A percentile compares a stretch with the other conserved stretches of the same genome.
These are phyloP conservation scores for Macropodus opercularis DNA, from an alignment of 2,797 vertebrate genomes.

Conservation along the genomic window DNA sequence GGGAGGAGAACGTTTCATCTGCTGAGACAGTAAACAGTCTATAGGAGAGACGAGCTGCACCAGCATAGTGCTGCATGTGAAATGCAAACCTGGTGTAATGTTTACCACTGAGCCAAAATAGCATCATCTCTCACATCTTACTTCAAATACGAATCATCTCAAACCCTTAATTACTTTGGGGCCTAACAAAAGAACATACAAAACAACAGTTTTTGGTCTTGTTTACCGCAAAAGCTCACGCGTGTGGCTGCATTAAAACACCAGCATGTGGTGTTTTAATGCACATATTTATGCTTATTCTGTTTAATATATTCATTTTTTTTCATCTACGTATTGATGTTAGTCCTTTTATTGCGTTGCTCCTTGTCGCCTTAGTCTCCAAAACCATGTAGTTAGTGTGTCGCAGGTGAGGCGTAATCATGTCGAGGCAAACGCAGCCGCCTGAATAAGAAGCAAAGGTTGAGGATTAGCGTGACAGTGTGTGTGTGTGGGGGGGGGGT, in stretches of 20 bases:
- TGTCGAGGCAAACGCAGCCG: constrained; percentile 25
- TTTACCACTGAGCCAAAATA: constrained; percentile 1
- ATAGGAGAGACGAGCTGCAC: not conserved
- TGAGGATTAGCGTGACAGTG: constrained; percentile 14
- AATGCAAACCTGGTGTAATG: not conserved
- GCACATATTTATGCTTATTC: not conserved
- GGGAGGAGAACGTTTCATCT: constrained; percentile 9
- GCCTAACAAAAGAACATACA: not conserved
- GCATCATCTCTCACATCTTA: not conserved
- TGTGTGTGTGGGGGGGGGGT: constrained; percentile 5
- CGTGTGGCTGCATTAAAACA: no score
- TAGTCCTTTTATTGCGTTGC: not conserved
- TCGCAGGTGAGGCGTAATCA: constrained; percentile 42
- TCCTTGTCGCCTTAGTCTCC: constrained; percentile 1
- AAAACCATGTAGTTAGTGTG: constrained; percentile 17
- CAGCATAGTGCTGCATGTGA: constrained; percentile 3
- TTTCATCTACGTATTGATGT: not conserved
- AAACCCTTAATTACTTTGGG: not conserved
- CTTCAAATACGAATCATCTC: not conserved
- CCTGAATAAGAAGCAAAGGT: constrained; percentile 24
- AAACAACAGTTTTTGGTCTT: not conserved
- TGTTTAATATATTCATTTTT: not conserved
- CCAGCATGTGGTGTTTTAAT: not conserved
- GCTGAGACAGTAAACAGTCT: constrained; percentile 10
- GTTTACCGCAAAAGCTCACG: no score